Evolutionary conservation across 2,113 vertebrate species (phyloP).

Genomic region (Myotis davidii): DNA sequence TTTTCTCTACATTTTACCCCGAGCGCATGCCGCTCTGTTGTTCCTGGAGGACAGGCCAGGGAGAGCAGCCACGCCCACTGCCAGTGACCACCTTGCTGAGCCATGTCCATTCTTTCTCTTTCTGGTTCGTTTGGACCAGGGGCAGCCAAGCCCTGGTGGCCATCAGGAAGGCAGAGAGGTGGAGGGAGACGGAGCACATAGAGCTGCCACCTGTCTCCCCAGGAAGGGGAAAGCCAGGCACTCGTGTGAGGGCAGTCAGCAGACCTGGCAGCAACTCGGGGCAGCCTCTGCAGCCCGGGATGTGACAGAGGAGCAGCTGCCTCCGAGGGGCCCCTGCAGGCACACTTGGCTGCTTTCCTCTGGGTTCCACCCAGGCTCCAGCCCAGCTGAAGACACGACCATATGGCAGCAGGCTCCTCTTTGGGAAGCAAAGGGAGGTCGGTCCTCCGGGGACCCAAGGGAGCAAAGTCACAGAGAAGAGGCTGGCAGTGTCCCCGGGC

Average conservation of each 20-base stretch:
- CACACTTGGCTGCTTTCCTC: slow-evolving; percentile 72
- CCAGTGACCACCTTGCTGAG: background rate
- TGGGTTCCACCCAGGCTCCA: slow-evolving; percentile 62
- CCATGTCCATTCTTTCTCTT: background rate
- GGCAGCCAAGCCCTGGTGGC: background rate
- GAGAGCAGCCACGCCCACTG: background rate
- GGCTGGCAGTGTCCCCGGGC: background rate
- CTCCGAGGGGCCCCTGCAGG: slow-evolving; percentile 58
- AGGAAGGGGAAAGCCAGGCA: slow-evolving; percentile 42
- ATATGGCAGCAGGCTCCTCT: slow-evolving; percentile 72
- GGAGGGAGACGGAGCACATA: background rate
- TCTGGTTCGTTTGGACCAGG: background rate
- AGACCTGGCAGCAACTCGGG: slow-evolving; percentile 51
- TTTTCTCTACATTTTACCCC: background rate
- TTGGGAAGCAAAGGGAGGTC: background rate
- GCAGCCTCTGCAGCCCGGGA: slow-evolving; percentile 62
- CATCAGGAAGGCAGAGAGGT: background rate
- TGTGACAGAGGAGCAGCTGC: slow-evolving; percentile 64
- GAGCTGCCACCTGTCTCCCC: slow-evolving; percentile 41
- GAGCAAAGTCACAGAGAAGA: slow-evolving; percentile 44
- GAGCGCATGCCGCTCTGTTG: rapidly evolving
- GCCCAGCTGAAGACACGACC: slow-evolving; percentile 61
- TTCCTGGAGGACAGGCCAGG: background rate
- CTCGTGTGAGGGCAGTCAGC: background rate
- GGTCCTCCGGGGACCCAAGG: slow-evolving; percentile 24